phyloP scores from a whole-genome alignment of 2,888 invertebrate species.

The Zaprionus bogoriensis region DNA sequence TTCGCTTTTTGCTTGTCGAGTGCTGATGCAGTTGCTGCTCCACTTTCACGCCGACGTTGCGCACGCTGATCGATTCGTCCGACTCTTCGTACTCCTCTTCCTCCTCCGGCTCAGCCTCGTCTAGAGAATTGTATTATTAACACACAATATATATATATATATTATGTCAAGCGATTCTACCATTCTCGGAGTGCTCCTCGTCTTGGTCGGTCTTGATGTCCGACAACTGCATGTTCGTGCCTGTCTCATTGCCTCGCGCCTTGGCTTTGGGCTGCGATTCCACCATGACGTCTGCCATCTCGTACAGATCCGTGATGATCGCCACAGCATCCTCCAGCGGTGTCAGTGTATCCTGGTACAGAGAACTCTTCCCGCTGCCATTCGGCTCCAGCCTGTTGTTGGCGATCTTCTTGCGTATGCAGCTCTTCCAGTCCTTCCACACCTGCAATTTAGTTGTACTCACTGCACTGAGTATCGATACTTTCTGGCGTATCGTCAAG shows the following conservation, averaged over 20 bases:
- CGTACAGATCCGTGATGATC: conserved; percentile 52
- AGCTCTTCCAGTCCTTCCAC: conserved; percentile 65
- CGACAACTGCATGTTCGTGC: conserved; percentile 22
- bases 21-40: conserved; percentile 25
- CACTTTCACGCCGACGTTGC: conserved; percentile 20
- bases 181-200: conserved; percentile 44
- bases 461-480: neutral
- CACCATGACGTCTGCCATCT: conserved; percentile 54
- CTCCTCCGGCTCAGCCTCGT: conserved; percentile 38
- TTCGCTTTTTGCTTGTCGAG: conserved; percentile 40
- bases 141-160: neutral
- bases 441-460: conserved; percentile 26
- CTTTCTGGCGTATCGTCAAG: neutral
- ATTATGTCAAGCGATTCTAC: conserved; percentile 24
- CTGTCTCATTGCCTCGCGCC: conserved; percentile 8
- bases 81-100: conserved; percentile 26
- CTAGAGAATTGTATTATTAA: neutral
- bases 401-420: conserved; percentile 61
- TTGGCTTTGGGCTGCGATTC: conserved; percentile 45
- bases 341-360: conserved; percentile 61
- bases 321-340: conserved; percentile 64
- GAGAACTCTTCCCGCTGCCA: conserved; percentile 47
- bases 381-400: conserved; percentile 55
- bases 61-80: conserved; percentile 27
- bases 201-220: conserved; percentile 48